phyloP scores from a whole-genome alignment of 1,140 invertebrate species.

The Diachasmimorpha longicaudata region DNA sequence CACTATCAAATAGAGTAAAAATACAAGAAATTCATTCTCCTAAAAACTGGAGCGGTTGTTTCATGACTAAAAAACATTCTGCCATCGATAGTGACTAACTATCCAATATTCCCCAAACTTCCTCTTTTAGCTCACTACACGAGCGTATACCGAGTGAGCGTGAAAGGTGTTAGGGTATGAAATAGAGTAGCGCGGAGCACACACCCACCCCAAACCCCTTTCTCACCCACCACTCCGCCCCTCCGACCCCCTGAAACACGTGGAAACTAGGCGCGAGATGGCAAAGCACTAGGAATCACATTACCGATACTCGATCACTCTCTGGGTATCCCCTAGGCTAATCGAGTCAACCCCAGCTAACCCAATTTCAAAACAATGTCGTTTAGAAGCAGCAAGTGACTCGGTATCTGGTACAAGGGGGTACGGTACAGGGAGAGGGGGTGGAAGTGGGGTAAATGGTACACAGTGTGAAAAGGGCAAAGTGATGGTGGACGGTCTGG shows the following conservation, averaged over 20 bases:
- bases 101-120: neutral
- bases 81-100: neutral
- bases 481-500: slow-evolving; percentile 12
- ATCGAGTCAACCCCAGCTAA: slow-evolving; percentile 45
- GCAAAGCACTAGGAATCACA: slow-evolving; percentile 25
- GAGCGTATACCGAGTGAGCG: neutral
- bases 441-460: slow-evolving; percentile 22
- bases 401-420: neutral
- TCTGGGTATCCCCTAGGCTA: slow-evolving; percentile 22
- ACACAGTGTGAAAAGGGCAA: neutral
- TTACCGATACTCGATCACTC: slow-evolving; percentile 36
- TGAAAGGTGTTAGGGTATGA: neutral
- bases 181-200: neutral
- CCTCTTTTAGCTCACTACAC: no score
- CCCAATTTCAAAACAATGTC: slow-evolving; percentile 52
- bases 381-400: slow-evolving; percentile 30
- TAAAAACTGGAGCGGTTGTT: no score
- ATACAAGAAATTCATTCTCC: no score
- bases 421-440: neutral
- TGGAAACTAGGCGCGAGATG: slow-evolving; percentile 5
- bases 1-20: no score
- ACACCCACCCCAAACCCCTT: neutral
- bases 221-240: no score
- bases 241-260: neutral
- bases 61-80: neutral